Percentiles rank a stretch among this genome's conserved stretches.
These are phyloP conservation scores for Thymelicus sylvestris DNA, from an alignment of 2,888 invertebrate genomes.

Conservation along the genomic window DNA sequence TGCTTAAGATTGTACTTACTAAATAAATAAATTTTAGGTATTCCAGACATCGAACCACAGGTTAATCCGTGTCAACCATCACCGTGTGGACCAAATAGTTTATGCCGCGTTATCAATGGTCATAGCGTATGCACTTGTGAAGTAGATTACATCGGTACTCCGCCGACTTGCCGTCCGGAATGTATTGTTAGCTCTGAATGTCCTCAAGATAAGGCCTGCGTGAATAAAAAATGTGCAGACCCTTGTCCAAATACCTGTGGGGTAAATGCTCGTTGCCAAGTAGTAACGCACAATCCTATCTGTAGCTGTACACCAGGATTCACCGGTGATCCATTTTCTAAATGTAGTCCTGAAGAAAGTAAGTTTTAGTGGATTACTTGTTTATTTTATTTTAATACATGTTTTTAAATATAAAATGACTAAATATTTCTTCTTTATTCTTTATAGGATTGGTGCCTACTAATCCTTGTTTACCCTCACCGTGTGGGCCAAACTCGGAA, in stretches of 20 bases:
- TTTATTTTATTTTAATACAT: neutral
- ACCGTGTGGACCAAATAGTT: conserved; percentile 93
- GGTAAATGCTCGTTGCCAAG: conserved; percentile 91
- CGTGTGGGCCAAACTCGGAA: conserved; percentile 93
- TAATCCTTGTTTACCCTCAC: conserved; percentile 92
- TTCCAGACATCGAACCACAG: conserved; percentile 54
- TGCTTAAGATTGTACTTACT: too few relatives aligned
- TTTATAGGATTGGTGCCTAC: conserved; percentile 55
- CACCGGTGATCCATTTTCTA: conserved; percentile 92
- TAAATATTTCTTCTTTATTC: conserved; percentile 38
- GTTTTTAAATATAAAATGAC: neutral
- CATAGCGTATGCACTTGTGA: conserved; percentile 93
- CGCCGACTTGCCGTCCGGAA: conserved; percentile 92
- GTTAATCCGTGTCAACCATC: conserved; percentile 90
- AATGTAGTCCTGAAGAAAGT: conserved; percentile 88
- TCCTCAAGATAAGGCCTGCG: conserved; percentile 91
- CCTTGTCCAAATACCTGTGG: conserved; percentile 94
- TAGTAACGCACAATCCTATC: conserved; percentile 94
- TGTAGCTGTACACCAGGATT: conserved; percentile 92
- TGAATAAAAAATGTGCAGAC: conserved; percentile 91
- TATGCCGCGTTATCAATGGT: conserved; percentile 90
- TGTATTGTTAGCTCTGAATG: conserved; percentile 94
- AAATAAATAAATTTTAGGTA: conserved; percentile 45
- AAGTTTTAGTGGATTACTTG: conserved; percentile 48
- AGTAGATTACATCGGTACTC: conserved; percentile 89